These are phyloP conservation scores for Cynopterus brachyotis DNA, from an alignment of 2,113 vertebrate species.

Conservation along the genomic window DNA sequence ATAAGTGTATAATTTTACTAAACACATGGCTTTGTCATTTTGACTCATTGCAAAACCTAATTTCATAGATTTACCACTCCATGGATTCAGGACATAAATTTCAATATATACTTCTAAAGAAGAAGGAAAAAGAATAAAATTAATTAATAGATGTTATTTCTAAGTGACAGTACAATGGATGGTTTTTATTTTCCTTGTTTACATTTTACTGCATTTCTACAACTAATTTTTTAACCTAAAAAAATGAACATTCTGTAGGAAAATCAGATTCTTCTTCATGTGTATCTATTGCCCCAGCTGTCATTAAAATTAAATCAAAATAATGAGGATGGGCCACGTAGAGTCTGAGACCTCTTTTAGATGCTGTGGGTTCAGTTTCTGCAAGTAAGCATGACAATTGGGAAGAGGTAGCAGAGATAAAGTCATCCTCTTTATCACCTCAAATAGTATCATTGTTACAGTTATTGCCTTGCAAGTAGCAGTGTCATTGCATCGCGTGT, in stretches of 20 bases:
- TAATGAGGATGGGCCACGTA: background rate
- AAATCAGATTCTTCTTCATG: background rate
- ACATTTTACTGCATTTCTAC: background rate
- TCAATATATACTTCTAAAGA: background rate
- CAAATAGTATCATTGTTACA: background rate
- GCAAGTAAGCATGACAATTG: background rate
- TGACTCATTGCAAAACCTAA: background rate
- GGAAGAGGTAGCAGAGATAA: background rate
- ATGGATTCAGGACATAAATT: fast-evolving
- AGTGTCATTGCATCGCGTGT: background rate
- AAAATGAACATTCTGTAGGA: background rate
- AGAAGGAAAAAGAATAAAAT: background rate
- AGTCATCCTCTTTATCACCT: background rate
- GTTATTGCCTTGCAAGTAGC: background rate
- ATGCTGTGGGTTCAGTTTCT: background rate
- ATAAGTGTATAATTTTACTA: too few species aligned
- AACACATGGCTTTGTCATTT: background rate
- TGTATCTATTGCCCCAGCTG: background rate
- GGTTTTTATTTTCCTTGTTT: background rate
- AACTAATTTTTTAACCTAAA: background rate
- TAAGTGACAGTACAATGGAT: background rate
- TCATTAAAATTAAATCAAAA: background rate
- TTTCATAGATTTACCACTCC: background rate
- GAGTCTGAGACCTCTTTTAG: background rate
- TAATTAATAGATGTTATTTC: background rate